Conservation (phyloP, 2,113 vertebrate species). For the Oryzias woworae region DNA sequence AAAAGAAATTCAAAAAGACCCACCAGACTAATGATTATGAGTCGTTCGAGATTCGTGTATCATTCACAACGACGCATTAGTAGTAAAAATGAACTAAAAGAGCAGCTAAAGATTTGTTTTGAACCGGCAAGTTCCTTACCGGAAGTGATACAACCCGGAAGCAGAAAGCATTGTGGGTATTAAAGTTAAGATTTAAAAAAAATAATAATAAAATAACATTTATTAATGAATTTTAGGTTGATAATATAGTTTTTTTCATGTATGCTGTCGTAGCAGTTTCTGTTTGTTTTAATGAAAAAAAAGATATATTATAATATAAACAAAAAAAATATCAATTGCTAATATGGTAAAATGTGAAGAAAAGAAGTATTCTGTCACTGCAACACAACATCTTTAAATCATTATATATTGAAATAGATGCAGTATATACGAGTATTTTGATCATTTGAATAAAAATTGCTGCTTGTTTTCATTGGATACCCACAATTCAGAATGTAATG, state of each 20-base stretch:
- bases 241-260: too few relatives aligned
- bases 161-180: slow-evolving; percentile 39
- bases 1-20: neutral
- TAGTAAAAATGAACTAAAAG: slow-evolving; percentile 4
- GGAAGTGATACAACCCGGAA: slow-evolving; percentile 50
- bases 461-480: too few relatives aligned
- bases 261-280: too few relatives aligned
- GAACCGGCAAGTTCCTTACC: slow-evolving; percentile 54
- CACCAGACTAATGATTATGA: slow-evolving; percentile 19
- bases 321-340: too few relatives aligned
- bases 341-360: too few relatives aligned
- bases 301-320: too few relatives aligned
- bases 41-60: neutral
- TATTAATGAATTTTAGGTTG: too few relatives aligned
- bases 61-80: slow-evolving; percentile 22
- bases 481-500: neutral
- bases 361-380: neutral
- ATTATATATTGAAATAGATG: neutral
- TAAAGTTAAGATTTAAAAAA: slow-evolving; percentile 41
- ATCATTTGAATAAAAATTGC: too few relatives aligned
- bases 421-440: too few relatives aligned
- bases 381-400: neutral
- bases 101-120: slow-evolving; percentile 49
- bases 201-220: too few relatives aligned
- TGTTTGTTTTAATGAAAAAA: too few relatives aligned